Percentiles rank a stretch among this genome's conserved stretches.
Evolutionary conservation across 2,888 invertebrate species (phyloP).

Genomic region (Catocala fraxini): DNA sequence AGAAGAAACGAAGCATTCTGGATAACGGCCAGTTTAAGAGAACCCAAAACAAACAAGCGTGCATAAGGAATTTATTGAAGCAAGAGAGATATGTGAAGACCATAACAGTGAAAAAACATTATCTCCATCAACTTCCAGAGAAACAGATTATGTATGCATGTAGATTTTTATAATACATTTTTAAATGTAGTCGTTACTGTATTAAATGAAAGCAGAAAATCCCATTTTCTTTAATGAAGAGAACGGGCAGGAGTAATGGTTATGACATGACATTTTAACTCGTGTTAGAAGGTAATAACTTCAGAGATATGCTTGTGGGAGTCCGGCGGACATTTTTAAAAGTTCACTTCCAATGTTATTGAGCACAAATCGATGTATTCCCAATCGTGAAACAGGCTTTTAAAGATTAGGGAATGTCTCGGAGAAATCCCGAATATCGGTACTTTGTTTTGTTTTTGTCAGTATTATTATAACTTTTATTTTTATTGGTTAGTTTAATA

Average conservation of each 20-base stretch:
- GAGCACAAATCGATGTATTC: constrained; percentile 23
- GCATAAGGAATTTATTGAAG: too few species aligned
- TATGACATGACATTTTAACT: constrained; percentile 48
- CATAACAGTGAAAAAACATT: too few species aligned
- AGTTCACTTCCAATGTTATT: constrained; percentile 19
- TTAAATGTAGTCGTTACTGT: constrained; percentile 14
- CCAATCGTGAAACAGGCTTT: constrained; percentile 9
- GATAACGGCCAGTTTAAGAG: too few species aligned
- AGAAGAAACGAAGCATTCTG: too few species aligned
- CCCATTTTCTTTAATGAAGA: constrained; percentile 57
- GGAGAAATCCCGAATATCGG: too few species aligned
- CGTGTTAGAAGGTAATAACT: constrained; percentile 29
- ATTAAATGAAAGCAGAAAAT: constrained; percentile 32
- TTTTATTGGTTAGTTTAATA: background rate
- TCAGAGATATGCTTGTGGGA: constrained; percentile 19
- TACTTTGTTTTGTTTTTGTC: background rate
- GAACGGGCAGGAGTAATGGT: constrained; percentile 45
- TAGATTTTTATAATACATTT: constrained; percentile 11
- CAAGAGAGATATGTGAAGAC: too few species aligned
- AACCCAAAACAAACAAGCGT: too few species aligned
- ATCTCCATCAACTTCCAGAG: too few species aligned
- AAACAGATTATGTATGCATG: too few species aligned
- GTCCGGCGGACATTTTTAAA: constrained; percentile 22
- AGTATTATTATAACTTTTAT: background rate
- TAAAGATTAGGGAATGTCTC: constrained; percentile 21